Percentiles rank a stretch among this genome's conserved stretches.
Conservation (phyloP, 2,797 vertebrate genomes). For the Melanotaenia pygmaea region DNA sequence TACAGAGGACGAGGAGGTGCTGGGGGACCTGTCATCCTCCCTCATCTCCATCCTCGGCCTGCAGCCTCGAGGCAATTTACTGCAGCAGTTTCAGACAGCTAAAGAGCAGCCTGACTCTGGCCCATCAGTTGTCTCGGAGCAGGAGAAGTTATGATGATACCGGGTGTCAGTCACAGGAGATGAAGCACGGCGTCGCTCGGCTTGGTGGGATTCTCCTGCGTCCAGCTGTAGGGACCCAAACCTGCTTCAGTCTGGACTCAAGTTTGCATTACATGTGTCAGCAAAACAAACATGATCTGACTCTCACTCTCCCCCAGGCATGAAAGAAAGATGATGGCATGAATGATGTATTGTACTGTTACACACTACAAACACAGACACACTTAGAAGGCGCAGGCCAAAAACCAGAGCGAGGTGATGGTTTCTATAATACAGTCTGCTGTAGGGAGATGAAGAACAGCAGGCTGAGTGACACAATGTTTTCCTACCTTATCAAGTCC, state of each 20-base stretch:
- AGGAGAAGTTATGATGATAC: slow-evolving; percentile 34
- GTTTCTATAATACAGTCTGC: slow-evolving; percentile 17
- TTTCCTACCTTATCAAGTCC: neutral
- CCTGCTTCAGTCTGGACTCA: slow-evolving; percentile 12
- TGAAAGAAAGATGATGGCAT: slow-evolving; percentile 67
- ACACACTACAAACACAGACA: slow-evolving; percentile 52
- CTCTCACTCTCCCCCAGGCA: slow-evolving; percentile 47
- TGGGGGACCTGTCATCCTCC: slow-evolving; percentile 11
- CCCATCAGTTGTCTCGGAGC: slow-evolving; percentile 19
- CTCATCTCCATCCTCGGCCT: slow-evolving; percentile 16
- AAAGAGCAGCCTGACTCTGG: slow-evolving; percentile 10
- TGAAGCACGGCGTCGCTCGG: slow-evolving; percentile 12
- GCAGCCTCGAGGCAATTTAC: slow-evolving; percentile 40
- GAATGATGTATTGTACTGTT: slow-evolving; percentile 59
- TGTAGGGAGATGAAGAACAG: slow-evolving; percentile 2
- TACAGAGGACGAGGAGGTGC: slow-evolving; percentile 5
- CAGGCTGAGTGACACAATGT: slow-evolving; percentile 21
- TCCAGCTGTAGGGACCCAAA: slow-evolving; percentile 4
- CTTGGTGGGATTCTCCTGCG: slow-evolving; percentile 20
- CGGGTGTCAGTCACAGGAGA: slow-evolving; percentile 65
- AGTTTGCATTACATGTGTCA: slow-evolving; percentile 15
- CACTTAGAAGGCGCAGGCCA: slow-evolving; percentile 16
- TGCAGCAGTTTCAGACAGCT: slow-evolving; percentile 18
- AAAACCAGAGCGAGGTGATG: slow-evolving; percentile 13
- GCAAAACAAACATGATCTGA: slow-evolving; percentile 47